Evolutionary conservation across 2,888 invertebrate genomes (phyloP).

Genomic region (Cacoxenus indagator): DNA sequence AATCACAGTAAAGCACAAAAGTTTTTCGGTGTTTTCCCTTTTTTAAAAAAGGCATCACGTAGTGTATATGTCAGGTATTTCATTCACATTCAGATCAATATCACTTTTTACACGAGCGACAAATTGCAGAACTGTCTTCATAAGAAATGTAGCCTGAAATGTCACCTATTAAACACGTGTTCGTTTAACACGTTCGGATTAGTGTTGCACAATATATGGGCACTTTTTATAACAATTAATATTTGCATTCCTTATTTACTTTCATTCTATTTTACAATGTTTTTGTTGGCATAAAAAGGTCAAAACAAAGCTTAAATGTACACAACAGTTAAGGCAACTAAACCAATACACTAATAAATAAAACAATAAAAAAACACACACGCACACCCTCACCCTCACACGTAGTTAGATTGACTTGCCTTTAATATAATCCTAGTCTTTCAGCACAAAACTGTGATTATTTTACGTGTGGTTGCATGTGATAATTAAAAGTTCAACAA

Average conservation of each 20-base stretch:
- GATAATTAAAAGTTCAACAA: conserved; percentile 13
- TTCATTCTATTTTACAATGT: background rate
- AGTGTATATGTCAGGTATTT: too few relatives aligned
- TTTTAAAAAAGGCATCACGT: too few relatives aligned
- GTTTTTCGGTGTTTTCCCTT: too few relatives aligned
- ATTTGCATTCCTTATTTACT: background rate
- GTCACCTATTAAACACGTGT: too few relatives aligned
- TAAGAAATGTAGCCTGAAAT: too few relatives aligned
- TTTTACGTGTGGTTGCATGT: conserved; percentile 14
- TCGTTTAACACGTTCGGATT: too few relatives aligned
- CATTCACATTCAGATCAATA: too few relatives aligned
- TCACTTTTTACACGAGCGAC: too few relatives aligned
- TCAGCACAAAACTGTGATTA: conserved; percentile 2
- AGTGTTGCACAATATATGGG: too few relatives aligned
- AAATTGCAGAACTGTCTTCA: too few relatives aligned
- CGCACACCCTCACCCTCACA: background rate
- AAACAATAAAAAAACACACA: background rate
- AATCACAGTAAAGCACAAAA: too few relatives aligned
- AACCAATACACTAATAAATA: background rate
- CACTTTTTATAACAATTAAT: too few relatives aligned
- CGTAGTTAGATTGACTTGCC: background rate
- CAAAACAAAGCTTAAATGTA: background rate
- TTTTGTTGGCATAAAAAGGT: background rate
- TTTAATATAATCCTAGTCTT: background rate
- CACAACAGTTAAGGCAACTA: background rate